A percentile compares a stretch with the other conserved stretches of the same genome.
These are phyloP conservation scores for Proteles cristata DNA, from an alignment of 2,113 vertebrate genomes.

Conservation along the genomic window DNA sequence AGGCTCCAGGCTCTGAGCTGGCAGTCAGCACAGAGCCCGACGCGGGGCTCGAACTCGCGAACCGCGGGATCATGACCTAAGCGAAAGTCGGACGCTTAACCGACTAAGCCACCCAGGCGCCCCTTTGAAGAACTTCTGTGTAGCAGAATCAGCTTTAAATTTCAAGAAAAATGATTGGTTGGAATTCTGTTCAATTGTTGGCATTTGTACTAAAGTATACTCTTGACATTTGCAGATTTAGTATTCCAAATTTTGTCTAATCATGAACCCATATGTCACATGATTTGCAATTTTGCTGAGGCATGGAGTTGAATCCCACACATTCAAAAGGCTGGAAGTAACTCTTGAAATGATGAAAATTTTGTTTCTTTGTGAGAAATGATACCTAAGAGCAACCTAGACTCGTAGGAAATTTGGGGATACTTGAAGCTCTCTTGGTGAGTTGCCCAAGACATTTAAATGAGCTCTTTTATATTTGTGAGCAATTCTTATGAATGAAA, in stretches of 20 bases:
- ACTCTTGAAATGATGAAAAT: neutral
- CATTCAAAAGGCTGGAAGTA: neutral
- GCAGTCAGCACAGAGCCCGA: too few relatives aligned
- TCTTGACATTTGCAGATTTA: neutral
- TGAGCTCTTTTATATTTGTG: neutral
- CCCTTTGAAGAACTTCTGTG: neutral
- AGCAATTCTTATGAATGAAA: neutral
- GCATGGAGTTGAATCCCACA: neutral
- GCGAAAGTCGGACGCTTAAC: too few relatives aligned
- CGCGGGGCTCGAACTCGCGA: too few relatives aligned
- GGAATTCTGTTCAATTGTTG: neutral
- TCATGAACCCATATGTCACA: neutral
- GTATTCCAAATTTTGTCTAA: neutral
- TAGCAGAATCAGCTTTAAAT: neutral
- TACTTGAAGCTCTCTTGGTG: neutral
- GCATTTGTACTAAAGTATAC: slow-evolving; percentile 19
- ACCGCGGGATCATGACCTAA: too few relatives aligned
- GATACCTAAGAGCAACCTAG: neutral
- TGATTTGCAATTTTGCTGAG: slow-evolving; percentile 51
- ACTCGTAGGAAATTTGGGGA: neutral
- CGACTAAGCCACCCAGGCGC: too few relatives aligned
- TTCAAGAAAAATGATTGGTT: neutral
- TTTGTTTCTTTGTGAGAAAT: neutral
- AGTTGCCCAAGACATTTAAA: neutral
- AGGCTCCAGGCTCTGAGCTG: too few relatives aligned